Evolutionary conservation across 2,113 vertebrate species (phyloP).

Genomic region (Microcebus lehilahytsara): DNA sequence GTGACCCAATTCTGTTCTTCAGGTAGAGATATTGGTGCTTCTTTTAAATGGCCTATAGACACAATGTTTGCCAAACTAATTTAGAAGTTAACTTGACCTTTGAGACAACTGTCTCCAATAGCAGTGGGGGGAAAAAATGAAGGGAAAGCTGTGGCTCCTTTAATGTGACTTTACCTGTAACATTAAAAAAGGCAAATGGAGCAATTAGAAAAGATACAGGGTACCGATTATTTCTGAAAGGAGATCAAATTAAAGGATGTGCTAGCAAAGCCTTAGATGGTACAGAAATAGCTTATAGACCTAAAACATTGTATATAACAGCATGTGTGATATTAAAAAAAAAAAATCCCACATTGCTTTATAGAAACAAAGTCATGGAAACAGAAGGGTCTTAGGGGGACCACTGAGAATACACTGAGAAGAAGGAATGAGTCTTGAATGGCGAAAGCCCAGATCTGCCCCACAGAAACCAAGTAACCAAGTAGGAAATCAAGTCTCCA

Average conservation of each 20-base stretch:
- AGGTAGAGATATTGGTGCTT: conserved; percentile 44
- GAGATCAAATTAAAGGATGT: neutral
- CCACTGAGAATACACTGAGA: neutral
- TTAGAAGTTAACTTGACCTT: conserved; percentile 62
- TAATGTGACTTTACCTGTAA: neutral
- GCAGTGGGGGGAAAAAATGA: neutral
- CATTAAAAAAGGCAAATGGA: neutral
- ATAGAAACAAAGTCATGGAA: neutral
- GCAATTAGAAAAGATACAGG: neutral
- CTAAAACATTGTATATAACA: neutral
- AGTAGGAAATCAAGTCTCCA: neutral
- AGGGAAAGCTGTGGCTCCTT: neutral
- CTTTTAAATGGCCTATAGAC: conserved; percentile 50
- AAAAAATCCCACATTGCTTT: neutral
- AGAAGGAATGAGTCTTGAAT: neutral
- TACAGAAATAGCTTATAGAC: neutral
- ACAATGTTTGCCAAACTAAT: conserved; percentile 63
- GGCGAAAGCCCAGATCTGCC: neutral
- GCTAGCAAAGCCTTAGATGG: neutral
- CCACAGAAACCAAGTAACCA: neutral
- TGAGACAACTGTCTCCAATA: conserved; percentile 8
- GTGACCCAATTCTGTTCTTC: conserved; percentile 57
- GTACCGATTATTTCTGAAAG: neutral
- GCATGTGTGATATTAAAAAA: no score
- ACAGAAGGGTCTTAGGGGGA: neutral